Base-by-base conservation (phyloP, 2,888 invertebrate genomes). In the Xiphydria camelus region DNA sequence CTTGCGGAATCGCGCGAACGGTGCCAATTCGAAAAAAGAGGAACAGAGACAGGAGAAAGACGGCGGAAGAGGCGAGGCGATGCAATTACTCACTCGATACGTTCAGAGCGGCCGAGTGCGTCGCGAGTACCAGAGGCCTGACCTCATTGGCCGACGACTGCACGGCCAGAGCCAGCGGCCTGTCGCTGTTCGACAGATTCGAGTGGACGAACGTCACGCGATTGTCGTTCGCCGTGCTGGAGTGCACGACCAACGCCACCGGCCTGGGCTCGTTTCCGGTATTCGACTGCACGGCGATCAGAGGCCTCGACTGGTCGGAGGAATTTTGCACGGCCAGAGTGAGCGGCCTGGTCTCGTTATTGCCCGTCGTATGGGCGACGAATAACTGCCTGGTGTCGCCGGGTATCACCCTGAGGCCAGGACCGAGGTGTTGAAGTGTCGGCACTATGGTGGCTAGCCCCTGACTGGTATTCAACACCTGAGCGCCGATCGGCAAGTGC, bases 151-250 rank as follows among this genome's bases (percentile, higher is more conserved):
- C 62, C 32, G 70, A 62, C 9, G 75, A 72, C 43, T 75, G 75
- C 21, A 76, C 75, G n/a, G 75, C 75, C 14, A 76, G 60, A 25
- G 76, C 72, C 47, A 76, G 53, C 21, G 75, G 76, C 55, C 75
- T 65, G 35, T 74, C 75, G 56, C 66, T 73, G 61, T 59, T 73
- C 23, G 73, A 67, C 45, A 73, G 59, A 62, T 69, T 70, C 45
- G 75, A 73, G 59, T 75, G 75, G 39, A 75, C 70, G 47, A 75
- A 67, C 40, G 75, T 73, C 26, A 75, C 74, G 38, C 75, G 61
- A 51, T 73, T 75, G 53, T 75, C 75, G 59, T 66, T 75, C 21
- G 75, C 66, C 35, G 68, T 60, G 17, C 73, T 67, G 35, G 75
- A 71, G 55, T 75, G 75, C 46, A 75, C 75, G 47, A 75, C 75